Evolutionary conservation across 1,140 invertebrate species (phyloP).

Genomic region (Mercenaria mercenaria): DNA sequence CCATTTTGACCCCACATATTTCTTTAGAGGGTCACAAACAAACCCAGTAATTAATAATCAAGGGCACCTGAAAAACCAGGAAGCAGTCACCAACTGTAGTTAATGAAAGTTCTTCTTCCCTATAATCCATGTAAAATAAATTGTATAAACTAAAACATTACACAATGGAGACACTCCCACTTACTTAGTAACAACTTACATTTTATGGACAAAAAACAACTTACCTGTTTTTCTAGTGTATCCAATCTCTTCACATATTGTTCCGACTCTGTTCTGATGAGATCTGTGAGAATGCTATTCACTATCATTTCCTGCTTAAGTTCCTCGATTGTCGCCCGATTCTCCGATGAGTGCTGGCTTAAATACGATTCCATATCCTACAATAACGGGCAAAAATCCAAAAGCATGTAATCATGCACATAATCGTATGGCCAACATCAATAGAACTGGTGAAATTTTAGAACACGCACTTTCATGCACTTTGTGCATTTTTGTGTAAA

Average conservation of each 20-base stretch:
- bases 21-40: no score
- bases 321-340: constrained; percentile 91
- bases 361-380: constrained; percentile 95
- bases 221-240: constrained; percentile 78
- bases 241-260: constrained; percentile 82
- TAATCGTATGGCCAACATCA: not conserved
- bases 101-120: no score
- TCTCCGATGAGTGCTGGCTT: constrained; percentile 91
- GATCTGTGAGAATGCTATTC: constrained; percentile 91
- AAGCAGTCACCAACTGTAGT: no score
- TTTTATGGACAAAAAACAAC: no score
- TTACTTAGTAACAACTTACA: no score
- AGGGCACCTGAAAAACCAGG: no score
- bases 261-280: constrained; percentile 91
- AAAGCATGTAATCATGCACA: not conserved
- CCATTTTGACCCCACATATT: no score
- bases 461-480: not conserved
- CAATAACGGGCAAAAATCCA: not conserved
- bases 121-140: no score
- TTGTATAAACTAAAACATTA: no score
- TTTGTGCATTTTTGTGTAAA: not conserved
- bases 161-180: no score
- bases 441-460: not conserved
- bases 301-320: constrained; percentile 91
- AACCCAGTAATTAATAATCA: no score